Percentiles rank a stretch among this genome's conserved stretches.
phyloP scores from a whole-genome alignment of 2,113 vertebrate species.

The Aythya baeri region DNA sequence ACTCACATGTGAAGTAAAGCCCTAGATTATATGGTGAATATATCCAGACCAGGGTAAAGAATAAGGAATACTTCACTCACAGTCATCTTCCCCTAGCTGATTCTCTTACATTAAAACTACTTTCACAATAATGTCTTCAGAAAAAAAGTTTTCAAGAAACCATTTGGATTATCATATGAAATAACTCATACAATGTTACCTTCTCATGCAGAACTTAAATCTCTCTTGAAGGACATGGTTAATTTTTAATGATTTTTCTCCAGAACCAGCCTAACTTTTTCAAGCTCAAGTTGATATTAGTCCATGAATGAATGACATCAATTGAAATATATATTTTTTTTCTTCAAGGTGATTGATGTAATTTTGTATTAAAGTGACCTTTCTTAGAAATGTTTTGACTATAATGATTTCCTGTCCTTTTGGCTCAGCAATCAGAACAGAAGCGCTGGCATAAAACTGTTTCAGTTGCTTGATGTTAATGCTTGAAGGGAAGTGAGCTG shows the following conservation, averaged over 20 bases:
- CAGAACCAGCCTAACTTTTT: constrained; percentile 63
- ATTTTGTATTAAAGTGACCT: constrained; percentile 93
- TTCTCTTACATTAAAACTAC: neutral
- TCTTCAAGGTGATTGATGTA: constrained; percentile 89
- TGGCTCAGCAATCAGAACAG: constrained; percentile 79
- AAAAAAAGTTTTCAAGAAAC: neutral
- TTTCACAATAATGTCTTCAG: neutral
- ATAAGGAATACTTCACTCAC: neutral
- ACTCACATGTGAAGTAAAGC: neutral
- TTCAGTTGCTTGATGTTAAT: constrained; percentile 74
- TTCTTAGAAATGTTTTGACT: constrained; percentile 87
- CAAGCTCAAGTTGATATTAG: constrained; percentile 62
- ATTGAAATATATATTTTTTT: constrained; percentile 71
- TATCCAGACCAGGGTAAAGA: neutral
- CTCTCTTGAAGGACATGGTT: constrained; percentile 55
- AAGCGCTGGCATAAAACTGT: constrained; percentile 73
- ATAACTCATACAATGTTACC: constrained; percentile 23
- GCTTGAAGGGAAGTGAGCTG: constrained; percentile 77
- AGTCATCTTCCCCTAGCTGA: neutral
- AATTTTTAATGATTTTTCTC: constrained; percentile 74
- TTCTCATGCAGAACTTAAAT: constrained; percentile 52
- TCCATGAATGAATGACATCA: constrained; percentile 39
- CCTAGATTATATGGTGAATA: neutral
- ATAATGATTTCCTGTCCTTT: constrained; percentile 95
- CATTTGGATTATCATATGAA: constrained; percentile 29